Base-by-base conservation (phyloP, 1,140 invertebrate genomes). In the Zaprionus lachaisei region DNA sequence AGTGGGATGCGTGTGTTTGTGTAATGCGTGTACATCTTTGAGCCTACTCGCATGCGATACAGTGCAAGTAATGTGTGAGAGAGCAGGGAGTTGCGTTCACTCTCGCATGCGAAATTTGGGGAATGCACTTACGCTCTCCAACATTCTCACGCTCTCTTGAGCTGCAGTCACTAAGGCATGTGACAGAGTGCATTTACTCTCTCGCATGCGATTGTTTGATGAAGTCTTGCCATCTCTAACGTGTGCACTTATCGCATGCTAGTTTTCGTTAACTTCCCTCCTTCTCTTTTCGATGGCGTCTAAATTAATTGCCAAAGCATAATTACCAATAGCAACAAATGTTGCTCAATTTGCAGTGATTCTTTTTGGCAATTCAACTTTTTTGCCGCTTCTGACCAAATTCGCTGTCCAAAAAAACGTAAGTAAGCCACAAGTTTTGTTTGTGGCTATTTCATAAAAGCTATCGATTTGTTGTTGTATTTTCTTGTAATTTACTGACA, bases 301-400 rank as follows among this genome's bases (percentile, higher is more conserved):
- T 77, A 77, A 80, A 79, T 62, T 70, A 78, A 74, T 68, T 71
- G 62, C 55, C 51, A 38, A 79, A 76, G 62, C 66, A 62, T 76
- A 70, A 75, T 70, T 76, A 56, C 49, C 47, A 65, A 79, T 72
- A 49, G 26, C 22, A 47, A 72, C 68, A 79, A 83, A 77, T 67
- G 67, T 83, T 86, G 70, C 64, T 58, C 54, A 89, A 86, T 70
- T 72, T 81, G 56, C 15, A 60, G 58, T 49, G 54, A 58, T 78
- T 72, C 72, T 72, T 65, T 83, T 74, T 17, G 80, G 68, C 22
- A 9, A 54, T 61, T 67, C 64, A 73, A 68, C 34, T 61, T 68
- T 60, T 41, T 55, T 38, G 38, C 57, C 15, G 22, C n/a, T 71
- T 24, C 54, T 74, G 57, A 62, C 72, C 65, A 74, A 69, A 55